Base-by-base conservation (phyloP, 2,113 vertebrate species). In the Pogonocichla stellata region DNA sequence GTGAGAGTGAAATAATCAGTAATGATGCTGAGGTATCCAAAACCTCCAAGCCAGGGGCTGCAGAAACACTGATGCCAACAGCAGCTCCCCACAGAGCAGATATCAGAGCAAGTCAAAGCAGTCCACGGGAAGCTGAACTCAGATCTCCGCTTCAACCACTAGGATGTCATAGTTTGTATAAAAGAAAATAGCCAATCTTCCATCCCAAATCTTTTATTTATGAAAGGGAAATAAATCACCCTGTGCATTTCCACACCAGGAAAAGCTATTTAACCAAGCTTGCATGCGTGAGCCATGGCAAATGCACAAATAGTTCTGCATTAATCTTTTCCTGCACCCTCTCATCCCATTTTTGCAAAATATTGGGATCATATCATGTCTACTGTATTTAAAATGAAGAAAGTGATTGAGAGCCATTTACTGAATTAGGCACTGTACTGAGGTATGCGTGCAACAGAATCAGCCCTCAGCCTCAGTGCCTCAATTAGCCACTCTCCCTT, bases 181-280 rank as follows among this genome's bases (percentile, higher is more conserved):
- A 94, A 96, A 92, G 74, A 96, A 96, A 92, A 85, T 61, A 92
- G 66, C 56, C 82, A 79, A 93, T 90, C 91, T 92, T 96, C 92
- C 94, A 94, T 84, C 86, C 33, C 74, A 85, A 95, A 96, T 97
- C 80, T 95, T 90, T 95, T 95, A 81, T 96, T 96, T 96, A 96
- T 95, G 88, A 85, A 96, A 90, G 83, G 72, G 86, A 94, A 96
- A 94, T 79, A 97, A 95, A 95, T 84, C 88, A 89, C n/a, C 33
- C 78, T 54, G 69, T 80, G 62, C 69, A 95, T 95, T 95, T 95
- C 85, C 96, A 93, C 91, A 94, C 91, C 38, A 92, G 88, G 78
- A 89, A 94, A 96, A 92, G 77, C 92, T 92, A 69, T 96, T 97
- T 96, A 93, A 92, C 57, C 58, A 88, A 95, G 96, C 19, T 19